Percentiles rank a stretch among this genome's conserved stretches.
Conservation (phyloP, 2,888 invertebrate genomes). For the Meandrusa payeni region DNA sequence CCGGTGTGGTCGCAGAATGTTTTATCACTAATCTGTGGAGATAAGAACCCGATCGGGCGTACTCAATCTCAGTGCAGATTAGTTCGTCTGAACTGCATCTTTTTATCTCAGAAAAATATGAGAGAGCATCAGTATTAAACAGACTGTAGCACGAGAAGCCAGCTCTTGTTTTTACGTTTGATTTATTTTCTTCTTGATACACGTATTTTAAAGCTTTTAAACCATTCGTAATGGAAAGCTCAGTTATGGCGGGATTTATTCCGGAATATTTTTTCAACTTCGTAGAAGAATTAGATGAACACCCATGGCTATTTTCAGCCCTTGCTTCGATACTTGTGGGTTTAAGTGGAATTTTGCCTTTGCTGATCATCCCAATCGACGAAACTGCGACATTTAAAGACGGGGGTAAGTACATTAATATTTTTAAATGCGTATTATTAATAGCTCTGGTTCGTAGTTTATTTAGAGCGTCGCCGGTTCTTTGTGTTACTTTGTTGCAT, state of each 20-base stretch:
- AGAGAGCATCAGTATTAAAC: slow-evolving; percentile 29
- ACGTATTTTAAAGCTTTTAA: slow-evolving; percentile 5
- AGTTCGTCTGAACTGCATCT: slow-evolving; percentile 63
- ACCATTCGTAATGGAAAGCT: slow-evolving; percentile 29
- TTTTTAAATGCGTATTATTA: slow-evolving; percentile 29
- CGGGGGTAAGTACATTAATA: slow-evolving; percentile 81
- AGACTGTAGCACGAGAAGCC: neutral
- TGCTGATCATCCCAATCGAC: slow-evolving; percentile 91
- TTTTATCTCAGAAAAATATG: slow-evolving; percentile 51
- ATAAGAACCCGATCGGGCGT: slow-evolving; percentile 48
- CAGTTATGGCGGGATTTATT: slow-evolving; percentile 55
- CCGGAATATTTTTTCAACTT: slow-evolving; percentile 77
- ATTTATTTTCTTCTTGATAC: slow-evolving; percentile 1
- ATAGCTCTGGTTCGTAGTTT: slow-evolving; percentile 19
- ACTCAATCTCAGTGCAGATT: slow-evolving; percentile 83
- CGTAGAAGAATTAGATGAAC: slow-evolving; percentile 84
- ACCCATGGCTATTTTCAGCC: slow-evolving; percentile 92
- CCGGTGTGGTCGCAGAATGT: slow-evolving; percentile 18
- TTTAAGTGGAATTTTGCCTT: slow-evolving; percentile 93
- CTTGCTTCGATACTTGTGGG: slow-evolving; percentile 92
- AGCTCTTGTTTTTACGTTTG: neutral
- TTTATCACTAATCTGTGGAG: slow-evolving; percentile 32
- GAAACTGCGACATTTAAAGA: slow-evolving; percentile 82
- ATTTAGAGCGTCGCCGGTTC: slow-evolving; percentile 22
- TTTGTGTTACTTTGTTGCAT: slow-evolving; percentile 22